A percentile compares a stretch with the other conserved stretches of the same genome.
Conservation (phyloP, 2,113 vertebrate genomes). For the Puntigrus tetrazona region DNA sequence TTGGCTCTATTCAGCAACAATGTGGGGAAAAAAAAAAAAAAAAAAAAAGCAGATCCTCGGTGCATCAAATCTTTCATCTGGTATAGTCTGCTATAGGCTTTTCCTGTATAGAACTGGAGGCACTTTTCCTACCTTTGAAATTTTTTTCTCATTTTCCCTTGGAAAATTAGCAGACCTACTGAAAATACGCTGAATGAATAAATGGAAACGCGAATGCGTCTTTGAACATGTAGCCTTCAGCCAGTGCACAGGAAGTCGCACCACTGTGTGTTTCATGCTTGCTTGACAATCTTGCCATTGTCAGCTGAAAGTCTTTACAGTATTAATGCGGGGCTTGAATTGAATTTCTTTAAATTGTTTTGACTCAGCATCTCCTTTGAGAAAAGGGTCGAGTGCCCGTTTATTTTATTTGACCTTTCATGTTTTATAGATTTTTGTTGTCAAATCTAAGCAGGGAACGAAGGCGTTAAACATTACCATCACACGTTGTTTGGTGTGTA, state of each 20-base stretch:
- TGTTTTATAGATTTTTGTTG: neutral
- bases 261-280: neutral
- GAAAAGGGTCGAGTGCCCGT: neutral
- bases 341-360: neutral
- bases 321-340: neutral
- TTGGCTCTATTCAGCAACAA: neutral
- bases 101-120: neutral
- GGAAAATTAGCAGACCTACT: neutral
- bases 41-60: neutral
- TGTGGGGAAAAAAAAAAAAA: too few species aligned
- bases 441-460: neutral
- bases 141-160: neutral
- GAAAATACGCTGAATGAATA: neutral
- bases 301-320: constrained; percentile 18
- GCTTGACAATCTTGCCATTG: neutral
- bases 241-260: neutral
- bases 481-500: neutral
- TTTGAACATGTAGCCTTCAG: constrained; percentile 12
- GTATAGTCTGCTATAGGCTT: constrained; percentile 1
- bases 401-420: constrained; percentile 10
- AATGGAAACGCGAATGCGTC: neutral
- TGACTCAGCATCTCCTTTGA: constrained; percentile 10
- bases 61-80: constrained; percentile 10
- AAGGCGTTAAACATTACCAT: neutral
- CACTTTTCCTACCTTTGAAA: neutral